Percentiles rank a stretch among this genome's conserved stretches.
These are phyloP conservation scores for Callipepla squamata DNA, from an alignment of 2,113 vertebrate genomes.

Conservation along the genomic window DNA sequence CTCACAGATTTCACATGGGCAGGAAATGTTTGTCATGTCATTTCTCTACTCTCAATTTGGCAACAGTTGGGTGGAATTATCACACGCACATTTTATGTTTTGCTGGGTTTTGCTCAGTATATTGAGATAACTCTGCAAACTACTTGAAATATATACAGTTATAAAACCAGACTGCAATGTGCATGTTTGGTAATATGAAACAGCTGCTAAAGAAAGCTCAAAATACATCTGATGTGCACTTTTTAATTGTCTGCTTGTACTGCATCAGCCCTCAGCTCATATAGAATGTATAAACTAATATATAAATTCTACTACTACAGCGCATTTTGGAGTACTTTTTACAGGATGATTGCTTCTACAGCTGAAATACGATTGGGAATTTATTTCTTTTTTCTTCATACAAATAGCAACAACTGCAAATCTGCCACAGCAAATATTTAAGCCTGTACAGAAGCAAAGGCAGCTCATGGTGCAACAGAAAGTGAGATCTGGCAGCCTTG, in stretches of 20 bases:
- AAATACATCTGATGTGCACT: conserved; percentile 19
- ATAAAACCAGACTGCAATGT: conserved; percentile 20
- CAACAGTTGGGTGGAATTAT: neutral
- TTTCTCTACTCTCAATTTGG: neutral
- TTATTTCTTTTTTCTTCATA: conserved; percentile 13
- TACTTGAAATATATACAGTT: conserved; percentile 20
- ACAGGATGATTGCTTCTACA: conserved; percentile 16
- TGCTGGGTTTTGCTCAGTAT: conserved; percentile 4
- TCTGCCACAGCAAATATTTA: neutral
- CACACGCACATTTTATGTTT: neutral
- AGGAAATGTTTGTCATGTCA: neutral
- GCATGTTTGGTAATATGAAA: conserved; percentile 38
- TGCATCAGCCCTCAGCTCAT: conserved; percentile 7
- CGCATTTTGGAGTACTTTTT: conserved; percentile 3
- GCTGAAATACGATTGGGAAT: neutral
- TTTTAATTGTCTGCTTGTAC: conserved; percentile 32
- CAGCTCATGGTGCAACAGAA: neutral
- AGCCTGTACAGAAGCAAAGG: neutral
- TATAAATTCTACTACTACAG: neutral
- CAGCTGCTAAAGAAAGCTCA: conserved; percentile 44
- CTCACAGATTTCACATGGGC: neutral
- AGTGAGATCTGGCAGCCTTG: neutral
- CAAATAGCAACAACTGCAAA: neutral
- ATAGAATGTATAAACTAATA: neutral
- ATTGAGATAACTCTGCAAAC: conserved; percentile 25